A percentile compares a stretch with the other conserved stretches of the same genome.
Evolutionary conservation across 2,113 vertebrate genomes (phyloP).

Genomic region (Cercopithecus mona): DNA sequence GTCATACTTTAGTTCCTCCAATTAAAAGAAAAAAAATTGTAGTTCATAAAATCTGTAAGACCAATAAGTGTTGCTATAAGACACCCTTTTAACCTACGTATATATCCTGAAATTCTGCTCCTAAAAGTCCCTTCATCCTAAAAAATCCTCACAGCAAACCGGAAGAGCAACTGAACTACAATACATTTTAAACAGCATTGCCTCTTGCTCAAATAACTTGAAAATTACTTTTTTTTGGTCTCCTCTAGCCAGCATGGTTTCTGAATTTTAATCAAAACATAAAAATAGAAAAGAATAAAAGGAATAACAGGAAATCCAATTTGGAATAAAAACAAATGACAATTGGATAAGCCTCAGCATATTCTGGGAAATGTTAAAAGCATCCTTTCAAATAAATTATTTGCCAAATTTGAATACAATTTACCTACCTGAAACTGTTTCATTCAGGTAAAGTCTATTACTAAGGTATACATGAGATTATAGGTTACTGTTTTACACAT

Average conservation of each 20-base stretch:
- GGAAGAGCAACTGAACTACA: neutral
- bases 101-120: neutral
- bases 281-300: constrained; percentile 65
- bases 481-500: constrained; percentile 10
- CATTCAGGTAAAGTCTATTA: constrained; percentile 1
- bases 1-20: neutral
- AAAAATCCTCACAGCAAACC: neutral
- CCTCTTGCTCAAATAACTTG: neutral
- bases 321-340: constrained; percentile 43
- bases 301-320: constrained; percentile 34
- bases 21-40: neutral
- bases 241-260: constrained; percentile 24
- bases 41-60: neutral
- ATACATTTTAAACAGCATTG: neutral
- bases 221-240: neutral
- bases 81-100: neutral
- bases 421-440: neutral
- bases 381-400: constrained; percentile 44
- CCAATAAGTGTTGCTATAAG: neutral
- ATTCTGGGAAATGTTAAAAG: constrained; percentile 43
- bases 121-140: neutral
- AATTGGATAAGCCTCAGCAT: neutral
- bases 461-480: constrained; percentile 58
- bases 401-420: constrained; percentile 59
- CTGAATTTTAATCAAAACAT: constrained; percentile 74